Evolutionary conservation across 2,797 vertebrate species (phyloP).

Genomic region (Mormyrops boulengeri): DNA sequence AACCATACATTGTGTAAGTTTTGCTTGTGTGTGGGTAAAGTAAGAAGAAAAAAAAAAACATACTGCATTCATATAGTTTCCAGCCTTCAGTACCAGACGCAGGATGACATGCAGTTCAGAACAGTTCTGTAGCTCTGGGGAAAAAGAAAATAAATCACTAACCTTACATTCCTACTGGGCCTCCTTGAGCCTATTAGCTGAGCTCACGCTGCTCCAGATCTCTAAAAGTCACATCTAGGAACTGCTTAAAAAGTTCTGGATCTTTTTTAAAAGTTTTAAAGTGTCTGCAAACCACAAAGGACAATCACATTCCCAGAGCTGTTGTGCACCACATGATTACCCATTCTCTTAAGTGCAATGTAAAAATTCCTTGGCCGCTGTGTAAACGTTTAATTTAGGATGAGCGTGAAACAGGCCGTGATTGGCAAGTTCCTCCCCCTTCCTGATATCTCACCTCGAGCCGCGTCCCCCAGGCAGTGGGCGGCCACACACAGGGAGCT

Average conservation of each 20-base stretch:
- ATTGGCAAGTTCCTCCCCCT: neutral
- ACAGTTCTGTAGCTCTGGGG: constrained; percentile 67
- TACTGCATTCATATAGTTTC: constrained; percentile 78
- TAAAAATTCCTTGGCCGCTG: neutral
- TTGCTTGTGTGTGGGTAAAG: neutral
- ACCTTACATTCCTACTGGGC: neutral
- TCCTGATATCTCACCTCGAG: constrained; percentile 57
- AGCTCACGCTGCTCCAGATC: neutral
- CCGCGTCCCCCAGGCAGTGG: constrained; percentile 71
- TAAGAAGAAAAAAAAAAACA: constrained; percentile 37
- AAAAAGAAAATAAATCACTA: neutral
- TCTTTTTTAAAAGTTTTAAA: neutral
- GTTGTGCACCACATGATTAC: neutral
- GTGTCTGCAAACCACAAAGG: neutral
- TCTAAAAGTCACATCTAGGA: neutral
- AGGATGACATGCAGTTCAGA: constrained; percentile 70
- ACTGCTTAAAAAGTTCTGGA: neutral
- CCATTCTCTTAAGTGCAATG: neutral
- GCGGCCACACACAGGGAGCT: constrained; percentile 74
- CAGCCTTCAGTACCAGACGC: constrained; percentile 71
- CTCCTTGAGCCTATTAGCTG: neutral
- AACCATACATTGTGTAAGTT: neutral
- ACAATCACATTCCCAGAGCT: neutral
- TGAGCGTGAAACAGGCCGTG: neutral
- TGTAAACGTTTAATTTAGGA: neutral